Evolutionary conservation across 2,888 invertebrate species (phyloP).

Genomic region (Cataglyphis rosenhaueri): DNA sequence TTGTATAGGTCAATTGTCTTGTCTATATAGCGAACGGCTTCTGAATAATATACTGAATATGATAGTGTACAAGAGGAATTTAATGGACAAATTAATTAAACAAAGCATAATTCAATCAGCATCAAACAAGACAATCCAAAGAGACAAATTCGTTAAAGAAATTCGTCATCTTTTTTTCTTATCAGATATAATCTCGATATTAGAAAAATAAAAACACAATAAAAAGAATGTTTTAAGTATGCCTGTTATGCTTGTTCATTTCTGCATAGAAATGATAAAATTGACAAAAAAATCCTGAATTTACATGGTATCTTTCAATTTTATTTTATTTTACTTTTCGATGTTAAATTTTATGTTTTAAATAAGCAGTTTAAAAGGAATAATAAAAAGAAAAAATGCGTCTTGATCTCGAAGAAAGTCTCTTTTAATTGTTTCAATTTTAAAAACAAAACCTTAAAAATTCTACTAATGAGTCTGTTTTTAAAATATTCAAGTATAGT

Average conservation of each 20-base stretch:
- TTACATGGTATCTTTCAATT: not conserved
- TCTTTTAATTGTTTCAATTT: not conserved
- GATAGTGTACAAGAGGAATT: not conserved
- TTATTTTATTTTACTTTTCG: not conserved
- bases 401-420: not conserved
- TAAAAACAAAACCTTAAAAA: not conserved
- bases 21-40: conserved; percentile 11
- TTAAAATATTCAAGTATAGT: not conserved
- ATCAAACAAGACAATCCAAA: not conserved
- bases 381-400: not conserved
- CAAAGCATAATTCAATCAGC: not conserved
- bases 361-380: not conserved
- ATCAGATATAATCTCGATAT: conserved; percentile 9
- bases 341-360: not conserved
- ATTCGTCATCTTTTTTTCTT: not conserved
- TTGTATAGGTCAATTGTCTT: conserved; percentile 27
- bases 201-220: not conserved
- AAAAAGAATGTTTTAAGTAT: not conserved
- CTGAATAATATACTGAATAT: conserved; percentile 21
- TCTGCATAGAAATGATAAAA: not conserved
- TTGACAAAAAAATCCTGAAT: not conserved
- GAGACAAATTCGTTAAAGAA: conserved; percentile 7
- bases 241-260: not conserved
- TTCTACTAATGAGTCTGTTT: not conserved
- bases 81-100: conserved; percentile 9